phyloP scores from a whole-genome alignment of 2,113 vertebrate species.

The Spilogale gracilis region DNA sequence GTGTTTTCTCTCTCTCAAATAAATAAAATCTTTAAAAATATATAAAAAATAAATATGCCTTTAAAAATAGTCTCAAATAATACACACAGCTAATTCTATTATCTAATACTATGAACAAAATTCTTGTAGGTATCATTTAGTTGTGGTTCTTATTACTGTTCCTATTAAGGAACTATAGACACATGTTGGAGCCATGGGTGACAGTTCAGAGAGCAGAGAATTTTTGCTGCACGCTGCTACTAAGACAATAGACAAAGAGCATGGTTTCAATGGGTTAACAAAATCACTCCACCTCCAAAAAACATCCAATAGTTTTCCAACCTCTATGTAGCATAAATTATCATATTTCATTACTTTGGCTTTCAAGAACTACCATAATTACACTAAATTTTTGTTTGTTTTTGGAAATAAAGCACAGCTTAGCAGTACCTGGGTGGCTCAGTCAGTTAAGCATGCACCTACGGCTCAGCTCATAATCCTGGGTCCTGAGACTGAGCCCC shows the following conservation, averaged over 20 bases:
- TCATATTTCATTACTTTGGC: neutral
- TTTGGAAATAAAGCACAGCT: conserved; percentile 28
- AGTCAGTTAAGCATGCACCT: neutral
- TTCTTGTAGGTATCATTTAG: conserved; percentile 13
- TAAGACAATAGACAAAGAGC: neutral
- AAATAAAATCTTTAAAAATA: neutral
- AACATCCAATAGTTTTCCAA: neutral
- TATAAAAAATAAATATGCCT: neutral
- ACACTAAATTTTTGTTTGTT: neutral
- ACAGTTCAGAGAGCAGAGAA: neutral
- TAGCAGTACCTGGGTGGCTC: neutral
- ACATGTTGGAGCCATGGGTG: neutral
- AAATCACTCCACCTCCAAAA: neutral
- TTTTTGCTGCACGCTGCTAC: neutral
- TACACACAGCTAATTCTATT: neutral
- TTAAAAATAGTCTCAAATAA: neutral
- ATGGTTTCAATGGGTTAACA: neutral
- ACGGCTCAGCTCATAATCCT: neutral
- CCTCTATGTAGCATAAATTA: conserved; percentile 27
- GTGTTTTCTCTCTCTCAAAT: neutral
- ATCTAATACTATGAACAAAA: neutral
- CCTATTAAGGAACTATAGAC: neutral
- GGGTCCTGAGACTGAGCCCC: neutral
- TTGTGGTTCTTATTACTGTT: neutral
- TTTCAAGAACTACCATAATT: conserved; percentile 1